Evolutionary conservation across 2,888 invertebrate species (phyloP), one percentile per base, ranked within the genome.

Genomic region (Zootermopsis nevadensis): DNA sequence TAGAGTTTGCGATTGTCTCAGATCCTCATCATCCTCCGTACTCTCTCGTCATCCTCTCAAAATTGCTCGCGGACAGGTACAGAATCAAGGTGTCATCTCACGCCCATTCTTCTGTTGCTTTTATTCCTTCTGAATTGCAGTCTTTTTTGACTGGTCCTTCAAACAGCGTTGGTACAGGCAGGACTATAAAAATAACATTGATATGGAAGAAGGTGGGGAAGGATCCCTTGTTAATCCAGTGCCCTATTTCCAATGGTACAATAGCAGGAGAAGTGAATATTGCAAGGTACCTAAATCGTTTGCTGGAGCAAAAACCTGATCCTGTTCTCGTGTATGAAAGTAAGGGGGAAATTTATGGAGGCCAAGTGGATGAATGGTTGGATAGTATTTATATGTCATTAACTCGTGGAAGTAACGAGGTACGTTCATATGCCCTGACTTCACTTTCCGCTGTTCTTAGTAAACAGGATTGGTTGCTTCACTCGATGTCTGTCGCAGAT

Each of bases 261-360:
- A 35, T 82, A 19, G 67, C 66, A 24, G 82, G 82, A 10, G 82
- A 82, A 69, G 67, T 82, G 35, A 82, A 82, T 33, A 53, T 82
- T 30, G 77, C 82, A 8, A 38, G 69, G 53, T 48, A 77, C 33
- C 53, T 82, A 22, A 67, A 48, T 48, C 77, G 82, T 22, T 24
- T 82, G 24, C 67, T 82, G 24, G 82, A 82, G 42, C 33, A n/a
- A 27, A 66, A n/a, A 33, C 69, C 77, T 22, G n/a, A 31, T 31
- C 42, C 67, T 27, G 22, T 27, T 24, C 31, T 33, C 15, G 67
- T 48, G 22, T 82, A 82, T 77, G 82, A 82, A 77, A 79, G 77
- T 53, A 33, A 31, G 22, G 82, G 77, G 19, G 33, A 24, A 22
- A 6, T 69, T n/a, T 60, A 48, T 30, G 42, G 31, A n/a, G 33